These are phyloP conservation scores for Sclerurus mexicanus DNA, from an alignment of 2,113 vertebrate species.

Conservation along the genomic window DNA sequence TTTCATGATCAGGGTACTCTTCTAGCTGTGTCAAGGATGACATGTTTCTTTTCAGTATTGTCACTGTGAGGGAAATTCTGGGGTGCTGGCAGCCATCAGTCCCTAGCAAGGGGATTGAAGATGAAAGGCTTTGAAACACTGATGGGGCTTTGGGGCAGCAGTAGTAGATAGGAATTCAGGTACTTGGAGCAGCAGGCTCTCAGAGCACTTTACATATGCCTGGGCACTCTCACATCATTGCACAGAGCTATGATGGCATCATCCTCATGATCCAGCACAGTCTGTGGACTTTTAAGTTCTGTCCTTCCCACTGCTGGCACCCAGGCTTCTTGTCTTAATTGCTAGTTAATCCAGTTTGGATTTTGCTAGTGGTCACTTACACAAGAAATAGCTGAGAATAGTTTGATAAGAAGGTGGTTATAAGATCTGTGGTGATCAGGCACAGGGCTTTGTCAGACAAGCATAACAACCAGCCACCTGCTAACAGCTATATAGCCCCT, in stretches of 20 bases:
- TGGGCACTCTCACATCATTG: not conserved
- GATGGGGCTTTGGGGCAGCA: not conserved
- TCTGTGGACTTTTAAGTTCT: not conserved
- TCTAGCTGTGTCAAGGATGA: not conserved
- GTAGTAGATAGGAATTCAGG: not conserved
- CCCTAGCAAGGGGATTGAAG: not conserved
- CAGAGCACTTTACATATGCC: not conserved
- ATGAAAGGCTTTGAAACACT: not conserved
- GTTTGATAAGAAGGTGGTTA: not conserved
- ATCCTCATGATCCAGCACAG: not conserved
- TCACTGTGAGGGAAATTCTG: not conserved
- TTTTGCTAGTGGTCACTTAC: rapidly evolving
- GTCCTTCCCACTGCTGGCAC: not conserved
- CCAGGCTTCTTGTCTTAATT: not conserved
- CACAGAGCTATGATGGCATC: not conserved
- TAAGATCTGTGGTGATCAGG: not conserved
- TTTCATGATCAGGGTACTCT: not conserved
- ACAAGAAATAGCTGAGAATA: not conserved
- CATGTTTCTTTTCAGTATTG: not conserved
- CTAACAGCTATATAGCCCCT: not conserved
- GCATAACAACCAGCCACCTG: not conserved
- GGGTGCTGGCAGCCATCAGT: not conserved
- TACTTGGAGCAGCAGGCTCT: not conserved
- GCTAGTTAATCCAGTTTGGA: not conserved
- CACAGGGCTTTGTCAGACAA: not conserved